Evolutionary conservation across 2,113 vertebrate genomes (phyloP).

Genomic region (Peucedramus taeniatus): DNA sequence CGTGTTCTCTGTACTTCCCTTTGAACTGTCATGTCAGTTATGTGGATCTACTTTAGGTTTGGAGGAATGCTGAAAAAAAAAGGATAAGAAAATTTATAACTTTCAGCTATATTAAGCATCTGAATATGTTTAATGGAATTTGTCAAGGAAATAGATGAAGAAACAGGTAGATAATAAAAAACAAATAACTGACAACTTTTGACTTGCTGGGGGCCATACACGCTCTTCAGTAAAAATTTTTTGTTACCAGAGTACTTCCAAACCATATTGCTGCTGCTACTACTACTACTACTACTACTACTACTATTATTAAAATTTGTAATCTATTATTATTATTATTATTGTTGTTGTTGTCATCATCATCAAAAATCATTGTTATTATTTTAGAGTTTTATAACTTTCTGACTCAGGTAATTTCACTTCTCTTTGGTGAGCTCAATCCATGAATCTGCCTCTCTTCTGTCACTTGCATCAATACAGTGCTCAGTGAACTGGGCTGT

Average conservation of each 20-base stretch:
- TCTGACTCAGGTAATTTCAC: not conserved
- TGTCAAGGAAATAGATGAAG: not conserved
- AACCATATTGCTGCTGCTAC: not conserved
- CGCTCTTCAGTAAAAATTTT: not conserved
- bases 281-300: not conserved
- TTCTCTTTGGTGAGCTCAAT: not conserved
- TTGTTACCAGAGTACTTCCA: not conserved
- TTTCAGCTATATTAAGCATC: not conserved
- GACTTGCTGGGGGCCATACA: accelerated
- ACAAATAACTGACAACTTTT: not conserved
- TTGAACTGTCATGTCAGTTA: not conserved
- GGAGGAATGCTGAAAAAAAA: not conserved
- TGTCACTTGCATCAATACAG: not conserved
- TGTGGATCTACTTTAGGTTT: not conserved
- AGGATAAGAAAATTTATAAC: not conserved
- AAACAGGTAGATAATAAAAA: not conserved
- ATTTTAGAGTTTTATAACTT: not conserved
- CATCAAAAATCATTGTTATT: not conserved
- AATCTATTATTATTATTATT: too few species aligned
- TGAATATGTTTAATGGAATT: not conserved
- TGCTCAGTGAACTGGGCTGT: not conserved
- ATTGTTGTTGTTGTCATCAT: too few species aligned
- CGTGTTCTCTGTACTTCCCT: not conserved
- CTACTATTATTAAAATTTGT: too few species aligned
- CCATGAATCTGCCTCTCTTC: not conserved